Conservation (phyloP, 2,113 vertebrate species). For the Mastomys natalensis region DNA sequence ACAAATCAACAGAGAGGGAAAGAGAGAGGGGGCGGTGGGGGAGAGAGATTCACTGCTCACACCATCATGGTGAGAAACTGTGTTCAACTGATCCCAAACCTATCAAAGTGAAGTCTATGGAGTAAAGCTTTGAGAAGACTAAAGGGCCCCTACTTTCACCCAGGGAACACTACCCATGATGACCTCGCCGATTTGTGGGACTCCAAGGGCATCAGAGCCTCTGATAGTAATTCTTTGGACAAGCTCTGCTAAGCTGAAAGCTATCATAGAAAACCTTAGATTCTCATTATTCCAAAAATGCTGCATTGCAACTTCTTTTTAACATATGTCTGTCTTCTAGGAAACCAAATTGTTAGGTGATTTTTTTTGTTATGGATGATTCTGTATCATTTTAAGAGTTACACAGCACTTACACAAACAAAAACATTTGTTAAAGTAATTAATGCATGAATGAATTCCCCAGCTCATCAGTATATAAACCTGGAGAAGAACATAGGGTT, state of each 20-base stretch:
- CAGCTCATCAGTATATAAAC: neutral
- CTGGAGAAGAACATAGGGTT: neutral
- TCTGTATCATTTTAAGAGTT: neutral
- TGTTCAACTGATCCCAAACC: neutral
- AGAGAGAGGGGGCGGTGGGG: neutral
- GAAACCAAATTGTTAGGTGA: neutral
- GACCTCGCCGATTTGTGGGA: neutral
- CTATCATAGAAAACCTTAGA: neutral
- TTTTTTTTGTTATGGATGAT: neutral
- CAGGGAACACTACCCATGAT: neutral
- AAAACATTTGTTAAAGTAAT: constrained; percentile 30
- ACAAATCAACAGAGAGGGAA: neutral
- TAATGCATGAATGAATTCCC: neutral
- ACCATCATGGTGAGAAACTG: neutral
- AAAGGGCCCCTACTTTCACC: neutral
- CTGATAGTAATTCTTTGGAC: neutral
- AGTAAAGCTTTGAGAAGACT: neutral
- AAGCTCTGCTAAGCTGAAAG: neutral
- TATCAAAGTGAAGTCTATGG: neutral
- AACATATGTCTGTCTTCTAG: neutral
- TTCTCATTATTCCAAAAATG: neutral
- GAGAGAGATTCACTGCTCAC: too few relatives aligned
- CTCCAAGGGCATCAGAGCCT: neutral
- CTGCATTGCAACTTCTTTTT: neutral
- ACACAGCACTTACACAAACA: neutral